These are phyloP conservation scores for Phengaris arion DNA, from an alignment of 2,888 invertebrate genomes.

Conservation along the genomic window DNA sequence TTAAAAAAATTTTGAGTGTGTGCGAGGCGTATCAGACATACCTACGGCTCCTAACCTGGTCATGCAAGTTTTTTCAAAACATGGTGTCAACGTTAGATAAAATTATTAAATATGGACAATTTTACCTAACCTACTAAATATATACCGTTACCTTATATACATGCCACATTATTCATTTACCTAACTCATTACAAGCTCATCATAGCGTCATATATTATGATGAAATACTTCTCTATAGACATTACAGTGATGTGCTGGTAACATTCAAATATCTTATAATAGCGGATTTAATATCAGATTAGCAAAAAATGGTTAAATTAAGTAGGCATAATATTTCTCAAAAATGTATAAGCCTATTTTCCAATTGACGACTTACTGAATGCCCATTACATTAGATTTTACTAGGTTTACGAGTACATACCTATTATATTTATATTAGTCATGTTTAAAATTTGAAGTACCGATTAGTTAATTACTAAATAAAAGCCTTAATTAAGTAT, in stretches of 20 bases:
- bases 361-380: neutral
- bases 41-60: neutral
- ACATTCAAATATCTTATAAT: neutral
- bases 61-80: neutral
- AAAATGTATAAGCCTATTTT: neutral
- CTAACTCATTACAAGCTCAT: slow-evolving; percentile 17
- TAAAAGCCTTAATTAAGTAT: slow-evolving; percentile 19
- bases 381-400: neutral
- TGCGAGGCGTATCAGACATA: neutral
- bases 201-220: slow-evolving; percentile 3
- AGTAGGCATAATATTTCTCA: neutral
- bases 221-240: slow-evolving; percentile 3
- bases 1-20: neutral
- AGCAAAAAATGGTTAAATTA: no score
- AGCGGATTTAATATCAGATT: neutral
- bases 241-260: neutral
- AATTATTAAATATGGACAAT: neutral
- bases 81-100: neutral
- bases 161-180: slow-evolving; percentile 5
- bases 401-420: neutral
- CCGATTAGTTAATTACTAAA: slow-evolving; percentile 13
- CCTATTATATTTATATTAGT: neutral
- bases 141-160: neutral
- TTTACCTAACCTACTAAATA: slow-evolving; percentile 9
- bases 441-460: neutral